A percentile compares a stretch with the other conserved stretches of the same genome.
Evolutionary conservation across 2,888 invertebrate genomes (phyloP).

Genomic region (Stramonita haemastoma): DNA sequence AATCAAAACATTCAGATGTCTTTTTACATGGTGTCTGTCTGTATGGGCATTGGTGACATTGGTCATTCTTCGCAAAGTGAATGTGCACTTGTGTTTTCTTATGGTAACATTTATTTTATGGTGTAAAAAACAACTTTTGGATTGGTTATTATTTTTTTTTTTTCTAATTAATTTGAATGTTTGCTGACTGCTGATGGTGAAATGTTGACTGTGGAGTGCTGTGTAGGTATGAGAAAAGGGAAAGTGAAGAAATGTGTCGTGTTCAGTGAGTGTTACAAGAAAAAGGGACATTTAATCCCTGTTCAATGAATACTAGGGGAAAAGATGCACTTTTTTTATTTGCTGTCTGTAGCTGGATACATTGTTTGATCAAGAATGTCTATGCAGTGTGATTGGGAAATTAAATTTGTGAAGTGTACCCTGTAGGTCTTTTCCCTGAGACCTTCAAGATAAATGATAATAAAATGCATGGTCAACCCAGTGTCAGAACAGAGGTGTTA

Average conservation of each 20-base stretch:
- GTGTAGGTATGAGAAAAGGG: no score
- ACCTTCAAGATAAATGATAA: constrained; percentile 14
- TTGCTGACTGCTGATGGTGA: no score
- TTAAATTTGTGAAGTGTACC: background rate
- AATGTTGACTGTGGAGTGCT: background rate
- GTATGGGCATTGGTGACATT: background rate
- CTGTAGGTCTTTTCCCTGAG: background rate
- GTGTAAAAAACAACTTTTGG: no score
- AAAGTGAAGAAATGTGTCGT: no score
- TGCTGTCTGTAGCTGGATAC: background rate
- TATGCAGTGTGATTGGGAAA: background rate
- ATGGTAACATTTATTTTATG: no score
- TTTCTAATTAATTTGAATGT: no score
- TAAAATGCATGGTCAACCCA: background rate
- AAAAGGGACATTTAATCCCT: background rate
- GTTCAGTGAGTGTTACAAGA: no score
- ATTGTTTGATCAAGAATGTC: background rate
- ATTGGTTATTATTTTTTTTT: no score
- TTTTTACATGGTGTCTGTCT: background rate
- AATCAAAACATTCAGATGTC: background rate
- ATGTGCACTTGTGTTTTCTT: no score
- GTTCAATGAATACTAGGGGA: background rate
- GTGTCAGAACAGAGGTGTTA: background rate
- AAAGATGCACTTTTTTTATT: background rate
- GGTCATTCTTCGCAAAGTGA: background rate